Percentiles rank a stretch among this genome's conserved stretches.
Conservation (phyloP, 2,888 invertebrate genomes). For the Catocala fraxini region DNA sequence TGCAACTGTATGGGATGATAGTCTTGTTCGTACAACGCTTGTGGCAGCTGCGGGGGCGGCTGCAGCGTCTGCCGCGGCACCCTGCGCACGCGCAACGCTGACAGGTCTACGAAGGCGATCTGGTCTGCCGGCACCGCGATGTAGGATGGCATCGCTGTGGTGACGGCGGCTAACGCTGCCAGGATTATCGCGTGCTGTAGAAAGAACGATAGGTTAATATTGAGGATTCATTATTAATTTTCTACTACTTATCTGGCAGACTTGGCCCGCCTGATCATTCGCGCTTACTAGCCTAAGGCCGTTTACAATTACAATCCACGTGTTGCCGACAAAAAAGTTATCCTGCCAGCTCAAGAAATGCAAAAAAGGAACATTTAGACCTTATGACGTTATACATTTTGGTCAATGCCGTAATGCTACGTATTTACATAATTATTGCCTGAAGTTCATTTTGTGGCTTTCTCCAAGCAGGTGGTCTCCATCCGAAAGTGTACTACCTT, state of each 20-base stretch:
- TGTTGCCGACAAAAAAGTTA: too few relatives aligned
- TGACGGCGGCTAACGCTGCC: slow-evolving; percentile 62
- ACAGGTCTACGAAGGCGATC: slow-evolving; percentile 87
- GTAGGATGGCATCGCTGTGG: slow-evolving; percentile 85
- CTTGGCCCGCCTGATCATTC: too few relatives aligned
- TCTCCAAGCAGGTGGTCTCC: not conserved
- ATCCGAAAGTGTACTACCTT: too few relatives aligned
- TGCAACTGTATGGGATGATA: slow-evolving; percentile 68
- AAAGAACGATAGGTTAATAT: slow-evolving; percentile 26
- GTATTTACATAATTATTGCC: too few relatives aligned
- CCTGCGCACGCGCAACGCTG: slow-evolving; percentile 69
- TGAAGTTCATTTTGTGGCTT: too few relatives aligned
- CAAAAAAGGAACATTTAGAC: too few relatives aligned
- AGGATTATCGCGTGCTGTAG: slow-evolving; percentile 71
- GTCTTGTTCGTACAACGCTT: slow-evolving; percentile 67
- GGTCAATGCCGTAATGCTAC: too few relatives aligned
- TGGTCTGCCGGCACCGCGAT: slow-evolving; percentile 89
- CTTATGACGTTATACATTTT: too few relatives aligned
- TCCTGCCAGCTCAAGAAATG: too few relatives aligned
- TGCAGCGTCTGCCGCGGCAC: slow-evolving; percentile 77
- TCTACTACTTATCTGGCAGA: too few relatives aligned
- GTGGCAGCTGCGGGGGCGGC: slow-evolving; percentile 53
- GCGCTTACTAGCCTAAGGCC: too few relatives aligned
- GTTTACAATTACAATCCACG: too few relatives aligned
- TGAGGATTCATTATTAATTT: not conserved